A percentile compares a stretch with the other conserved stretches of the same genome.
phyloP scores from a whole-genome alignment of 2,888 invertebrate genomes.

The Lydus trimaculatus region DNA sequence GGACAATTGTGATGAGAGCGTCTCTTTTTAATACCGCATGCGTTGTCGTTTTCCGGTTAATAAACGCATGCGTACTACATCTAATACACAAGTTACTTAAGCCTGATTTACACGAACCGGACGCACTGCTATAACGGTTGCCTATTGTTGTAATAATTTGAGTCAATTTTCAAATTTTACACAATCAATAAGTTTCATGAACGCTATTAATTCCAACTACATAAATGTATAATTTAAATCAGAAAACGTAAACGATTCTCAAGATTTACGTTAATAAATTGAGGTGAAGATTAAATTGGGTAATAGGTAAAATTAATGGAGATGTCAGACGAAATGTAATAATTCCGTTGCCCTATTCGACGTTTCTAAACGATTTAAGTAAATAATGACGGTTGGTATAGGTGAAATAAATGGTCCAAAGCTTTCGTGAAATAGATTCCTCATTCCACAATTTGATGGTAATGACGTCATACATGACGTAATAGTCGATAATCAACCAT shows the following conservation, averaged over 20 bases:
- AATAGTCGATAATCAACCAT: not conserved
- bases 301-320: not conserved
- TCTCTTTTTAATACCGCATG: no score
- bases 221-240: not conserved
- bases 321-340: not conserved
- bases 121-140: no score
- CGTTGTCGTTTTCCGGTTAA: no score
- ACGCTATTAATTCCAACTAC: no score
- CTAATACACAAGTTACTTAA: no score
- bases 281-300: not conserved
- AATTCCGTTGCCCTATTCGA: not conserved
- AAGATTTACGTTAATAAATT: not conserved
- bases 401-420: not conserved
- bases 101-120: no score
- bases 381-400: not conserved
- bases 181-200: no score
- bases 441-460: not conserved
- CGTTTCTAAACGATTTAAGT: not conserved
- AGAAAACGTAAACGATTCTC: not conserved
- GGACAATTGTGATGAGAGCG: no score
- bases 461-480: not conserved
- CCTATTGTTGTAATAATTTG: no score
- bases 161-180: not conserved
- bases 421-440: not conserved
- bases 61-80: no score